Base-by-base conservation (phyloP, 2,888 invertebrate species). In the Nemoura dubitans region DNA sequence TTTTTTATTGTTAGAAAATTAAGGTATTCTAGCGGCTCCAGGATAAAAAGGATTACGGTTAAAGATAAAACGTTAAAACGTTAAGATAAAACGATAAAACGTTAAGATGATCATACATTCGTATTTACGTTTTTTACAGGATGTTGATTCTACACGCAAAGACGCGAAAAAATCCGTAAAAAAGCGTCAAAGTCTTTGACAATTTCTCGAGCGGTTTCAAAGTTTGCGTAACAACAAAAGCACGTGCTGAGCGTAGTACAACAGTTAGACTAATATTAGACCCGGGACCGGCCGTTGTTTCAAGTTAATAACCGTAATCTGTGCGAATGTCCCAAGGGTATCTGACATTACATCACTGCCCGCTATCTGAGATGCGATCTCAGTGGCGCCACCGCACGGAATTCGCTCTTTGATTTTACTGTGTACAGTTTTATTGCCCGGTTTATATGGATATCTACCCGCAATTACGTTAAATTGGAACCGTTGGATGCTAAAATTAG, bases 251-350 rank as follows among this genome's bases (percentile, higher is more conserved):
- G 36, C 10, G 36, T 59, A 59, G 21, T 21, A 36, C 36, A 7
- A 59, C 59, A 59, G 59, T 59, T 59, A 59, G 1, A 59, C 59
- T 59, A 59, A 59, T 59, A 59, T 59, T 10, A 59, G 21, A 10
- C 16, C 14, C 59, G 59, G 59, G 59, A 14, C 59, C 10, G 21
- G 21, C 14, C 21, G 59, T 59, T 59, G 3, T 59, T 59, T 59
- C 6, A 6, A 6, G 3, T 59, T 59, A 59, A 59, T 59, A 21
- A 59, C 59, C 2, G 59, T 59, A 21, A 59, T 59, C n/a, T 59
- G 59, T 59, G 59, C 59, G 59, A 59, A 21, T 59, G 59, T 59
- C 59, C 59, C 59, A 59, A 59, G 59, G 59, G 59, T 59, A 59
- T 10, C 59, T 59, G 59, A 21, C 59, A 59, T 59, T 59, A 59